Evolutionary conservation across 2,113 vertebrate genomes (phyloP), one percentile per base, ranked within the genome.

Genomic region (Setophaga kirtlandii): DNA sequence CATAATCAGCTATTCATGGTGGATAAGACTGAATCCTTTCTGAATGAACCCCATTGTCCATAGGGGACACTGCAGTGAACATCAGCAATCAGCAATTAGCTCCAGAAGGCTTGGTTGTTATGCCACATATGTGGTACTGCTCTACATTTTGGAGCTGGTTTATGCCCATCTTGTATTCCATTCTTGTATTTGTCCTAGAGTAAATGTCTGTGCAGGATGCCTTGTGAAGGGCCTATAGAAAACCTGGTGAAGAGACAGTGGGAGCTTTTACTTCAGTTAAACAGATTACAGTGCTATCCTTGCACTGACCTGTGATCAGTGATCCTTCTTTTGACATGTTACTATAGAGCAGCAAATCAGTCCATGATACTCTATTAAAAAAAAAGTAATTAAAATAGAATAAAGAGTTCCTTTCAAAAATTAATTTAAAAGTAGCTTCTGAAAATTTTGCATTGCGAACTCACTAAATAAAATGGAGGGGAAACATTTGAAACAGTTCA

Each of bases 341-440:
- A 14, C 31, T 55, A 1, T 44, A 11, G 15, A 85, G 47, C 47
- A 83, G 56, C 50, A 88, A 56, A 74, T 88, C 56, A 42, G 11
- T 56, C 19, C 30, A 8, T 33, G 33, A 46, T 65, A 24, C 22
- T 83, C 22, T 85, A 23, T 59, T 87, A 42, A 74, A 92, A 67
- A 44, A 44, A 68, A 68, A 35, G 35, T n/a, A 65, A 83, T 67
- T 77, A 50, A 56, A 88, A 35, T 14, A 74, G 28, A 82, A 53
- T 33, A 65, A 70, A 89, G 19, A 14, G 2, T 87, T 83, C 33
- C n/a, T 50, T 91, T 71, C 15, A 76, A 75, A 93, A 87, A 39
- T 12, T 39, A 6, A 30, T 87, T 79, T 58, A 23, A 69, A 91
- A 93, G n/a, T 55, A 85, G 39, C 41, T 78, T 93, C 49, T 77